These are phyloP conservation scores for Cylloceria caligata DNA, from an alignment of 2,888 invertebrate species.

Conservation along the genomic window DNA sequence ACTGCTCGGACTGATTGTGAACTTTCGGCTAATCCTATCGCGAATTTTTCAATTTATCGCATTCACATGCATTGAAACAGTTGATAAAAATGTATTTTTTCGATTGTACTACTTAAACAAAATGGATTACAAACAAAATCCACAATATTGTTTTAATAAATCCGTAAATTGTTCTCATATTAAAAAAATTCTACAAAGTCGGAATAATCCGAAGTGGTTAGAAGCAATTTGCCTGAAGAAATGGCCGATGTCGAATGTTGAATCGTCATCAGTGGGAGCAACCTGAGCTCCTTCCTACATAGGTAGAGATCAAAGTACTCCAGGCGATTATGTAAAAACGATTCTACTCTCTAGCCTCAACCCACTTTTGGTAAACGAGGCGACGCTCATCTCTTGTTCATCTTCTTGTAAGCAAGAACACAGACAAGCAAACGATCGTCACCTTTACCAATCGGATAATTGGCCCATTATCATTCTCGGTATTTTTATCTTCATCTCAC, in stretches of 20 bases:
- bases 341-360: slow-evolving; percentile 76
- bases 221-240: not conserved
- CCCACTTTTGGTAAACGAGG: slow-evolving; percentile 75
- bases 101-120: too few species aligned
- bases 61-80: too few species aligned
- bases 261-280: not conserved
- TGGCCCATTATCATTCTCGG: slow-evolving; percentile 52
- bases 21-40: too few species aligned
- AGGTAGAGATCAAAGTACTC: slow-evolving; percentile 57
- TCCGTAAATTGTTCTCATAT: too few species aligned
- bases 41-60: too few species aligned
- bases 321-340: slow-evolving; percentile 57
- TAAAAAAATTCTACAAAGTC: too few species aligned
- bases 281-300: not conserved
- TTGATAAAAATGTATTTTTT: too few species aligned
- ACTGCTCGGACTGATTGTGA: too few species aligned
- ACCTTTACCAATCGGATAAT: slow-evolving; percentile 63
- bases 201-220: not conserved
- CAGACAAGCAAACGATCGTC: slow-evolving; percentile 44
- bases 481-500: not conserved
- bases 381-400: slow-evolving; percentile 33
- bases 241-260: not conserved
- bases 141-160: too few species aligned
- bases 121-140: too few species aligned
- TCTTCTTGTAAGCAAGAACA: slow-evolving; percentile 21